A percentile compares a stretch with the other conserved stretches of the same genome.
Conservation (phyloP, 2,113 vertebrate species). For the Sula dactylatra region DNA sequence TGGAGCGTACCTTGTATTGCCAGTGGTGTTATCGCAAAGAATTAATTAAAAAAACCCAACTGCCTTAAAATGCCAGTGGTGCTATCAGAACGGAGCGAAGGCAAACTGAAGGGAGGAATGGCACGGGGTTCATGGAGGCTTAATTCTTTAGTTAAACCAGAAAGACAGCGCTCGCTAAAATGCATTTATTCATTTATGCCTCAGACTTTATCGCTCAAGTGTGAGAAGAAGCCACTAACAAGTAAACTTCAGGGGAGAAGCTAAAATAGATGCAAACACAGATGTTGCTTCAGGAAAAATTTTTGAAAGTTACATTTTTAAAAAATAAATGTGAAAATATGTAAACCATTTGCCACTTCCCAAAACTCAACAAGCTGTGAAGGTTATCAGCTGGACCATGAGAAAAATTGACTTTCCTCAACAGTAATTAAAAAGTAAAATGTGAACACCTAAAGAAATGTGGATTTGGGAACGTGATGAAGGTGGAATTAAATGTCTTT, state of each 20-base stretch:
- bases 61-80: neutral
- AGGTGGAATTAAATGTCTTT: neutral
- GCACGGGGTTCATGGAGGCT: neutral
- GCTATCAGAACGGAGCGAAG: neutral
- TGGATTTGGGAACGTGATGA: neutral
- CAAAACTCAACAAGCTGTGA: neutral
- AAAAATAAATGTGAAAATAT: conserved; percentile 25
- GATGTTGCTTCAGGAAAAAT: neutral
- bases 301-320: neutral
- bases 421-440: conserved; percentile 42
- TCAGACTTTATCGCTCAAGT: neutral
- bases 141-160: neutral
- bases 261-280: neutral
- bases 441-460: neutral
- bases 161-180: neutral
- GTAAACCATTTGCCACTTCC: conserved; percentile 3
- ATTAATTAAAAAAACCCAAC: too few species aligned
- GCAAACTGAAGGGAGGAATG: rapidly evolving
- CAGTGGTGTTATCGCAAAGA: neutral
- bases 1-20: neutral
- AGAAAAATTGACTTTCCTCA: neutral
- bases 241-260: neutral
- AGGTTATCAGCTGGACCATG: conserved; percentile 19
- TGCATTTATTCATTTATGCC: neutral
- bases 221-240: neutral